phyloP scores from a whole-genome alignment of 2,113 vertebrate species.

The Ursus arctos region DNA sequence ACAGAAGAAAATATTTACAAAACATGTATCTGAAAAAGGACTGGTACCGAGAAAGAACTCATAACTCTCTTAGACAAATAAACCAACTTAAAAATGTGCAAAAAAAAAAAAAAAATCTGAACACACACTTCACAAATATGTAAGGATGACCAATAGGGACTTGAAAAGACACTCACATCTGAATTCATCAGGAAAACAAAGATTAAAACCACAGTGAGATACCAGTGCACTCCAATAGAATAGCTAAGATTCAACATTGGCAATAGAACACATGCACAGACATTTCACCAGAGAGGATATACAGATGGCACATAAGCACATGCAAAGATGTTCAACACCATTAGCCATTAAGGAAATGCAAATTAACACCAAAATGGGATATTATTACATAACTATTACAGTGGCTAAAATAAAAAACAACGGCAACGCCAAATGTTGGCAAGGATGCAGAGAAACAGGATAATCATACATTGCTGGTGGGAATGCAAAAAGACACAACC shows the following conservation, averaged over 20 bases:
- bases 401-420: not conserved
- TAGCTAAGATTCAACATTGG: not conserved
- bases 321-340: not conserved
- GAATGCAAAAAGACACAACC: not conserved
- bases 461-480: not conserved
- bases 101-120: not conserved
- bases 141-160: not conserved
- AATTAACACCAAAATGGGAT: not conserved
- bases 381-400: not conserved
- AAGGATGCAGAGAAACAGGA: not conserved
- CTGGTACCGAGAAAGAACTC: not conserved
- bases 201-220: not conserved
- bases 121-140: not conserved
- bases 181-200: not conserved
- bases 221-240: not conserved
- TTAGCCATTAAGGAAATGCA: not conserved
- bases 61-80: not conserved
- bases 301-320: not conserved
- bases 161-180: not conserved
- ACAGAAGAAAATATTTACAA: not conserved
- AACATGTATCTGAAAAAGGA: not conserved
- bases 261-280: not conserved
- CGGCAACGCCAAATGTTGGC: not conserved
- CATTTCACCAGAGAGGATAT: not conserved
- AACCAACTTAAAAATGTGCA: not conserved